Conservation (phyloP, 2,888 invertebrate genomes). For the Sesamia inferens region DNA sequence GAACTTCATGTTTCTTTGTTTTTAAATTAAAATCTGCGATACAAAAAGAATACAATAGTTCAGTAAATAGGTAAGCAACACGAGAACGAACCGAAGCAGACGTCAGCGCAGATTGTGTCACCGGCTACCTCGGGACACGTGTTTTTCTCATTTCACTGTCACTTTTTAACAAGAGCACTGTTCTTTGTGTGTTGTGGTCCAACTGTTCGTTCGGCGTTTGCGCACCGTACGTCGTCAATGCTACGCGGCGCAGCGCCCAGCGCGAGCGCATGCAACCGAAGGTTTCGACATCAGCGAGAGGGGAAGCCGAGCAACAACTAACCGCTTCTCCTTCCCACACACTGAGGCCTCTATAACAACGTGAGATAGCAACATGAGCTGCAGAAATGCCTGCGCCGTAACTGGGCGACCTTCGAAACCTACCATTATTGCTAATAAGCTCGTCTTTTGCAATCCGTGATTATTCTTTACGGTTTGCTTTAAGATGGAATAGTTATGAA, state of each 20-base stretch:
- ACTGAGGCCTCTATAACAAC: slow-evolving; percentile 34
- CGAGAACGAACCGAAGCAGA: slow-evolving; percentile 61
- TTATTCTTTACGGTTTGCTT: slow-evolving; percentile 79
- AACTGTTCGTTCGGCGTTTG: slow-evolving; percentile 77
- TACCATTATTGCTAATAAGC: slow-evolving; percentile 87
- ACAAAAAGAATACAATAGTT: not conserved
- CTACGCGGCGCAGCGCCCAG: slow-evolving; percentile 71
- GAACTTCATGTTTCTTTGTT: slow-evolving; percentile 56
- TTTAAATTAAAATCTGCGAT: slow-evolving; percentile 16
- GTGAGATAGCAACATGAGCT: slow-evolving; percentile 73
- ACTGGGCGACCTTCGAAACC: slow-evolving; percentile 85
- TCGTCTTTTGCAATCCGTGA: slow-evolving; percentile 83
- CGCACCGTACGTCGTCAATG: slow-evolving; percentile 60
- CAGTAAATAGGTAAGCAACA: slow-evolving; percentile 1
- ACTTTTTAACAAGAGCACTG: slow-evolving; percentile 78
- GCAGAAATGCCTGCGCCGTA: slow-evolving; percentile 72
- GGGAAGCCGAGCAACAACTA: slow-evolving; percentile 72
- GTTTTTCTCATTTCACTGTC: slow-evolving; percentile 77
- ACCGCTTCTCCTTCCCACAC: slow-evolving; percentile 77
- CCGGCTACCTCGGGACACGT: slow-evolving; percentile 53
- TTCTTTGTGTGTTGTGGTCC: slow-evolving; percentile 75
- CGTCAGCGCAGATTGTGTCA: slow-evolving; percentile 38
- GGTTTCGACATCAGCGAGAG: slow-evolving; percentile 84
- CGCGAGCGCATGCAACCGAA: slow-evolving; percentile 81
- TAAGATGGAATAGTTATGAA: slow-evolving; percentile 60